Conservation (phyloP, 2,888 invertebrate genomes). For the Cartodere bifasciata region DNA sequence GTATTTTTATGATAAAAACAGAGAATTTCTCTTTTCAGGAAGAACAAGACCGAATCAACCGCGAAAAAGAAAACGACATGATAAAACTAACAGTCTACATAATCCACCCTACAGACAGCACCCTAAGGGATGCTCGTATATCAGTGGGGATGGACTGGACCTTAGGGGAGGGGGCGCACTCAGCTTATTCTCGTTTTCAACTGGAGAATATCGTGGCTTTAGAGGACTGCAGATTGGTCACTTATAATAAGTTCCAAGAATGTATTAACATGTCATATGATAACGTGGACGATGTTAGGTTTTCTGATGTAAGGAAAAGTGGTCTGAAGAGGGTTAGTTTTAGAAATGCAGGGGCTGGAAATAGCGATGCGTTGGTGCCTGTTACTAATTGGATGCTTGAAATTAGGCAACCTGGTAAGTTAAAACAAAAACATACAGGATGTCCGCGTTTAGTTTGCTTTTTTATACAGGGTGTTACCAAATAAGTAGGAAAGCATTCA, state of each 20-base stretch:
- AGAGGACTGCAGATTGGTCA: conserved; percentile 59
- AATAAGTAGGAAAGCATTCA: too few relatives aligned
- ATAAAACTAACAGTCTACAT: conserved; percentile 52
- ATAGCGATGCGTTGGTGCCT: too few relatives aligned
- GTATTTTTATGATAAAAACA: too few relatives aligned
- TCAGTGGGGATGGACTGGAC: conserved; percentile 47
- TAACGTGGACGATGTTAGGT: too few relatives aligned
- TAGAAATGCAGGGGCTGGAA: too few relatives aligned
- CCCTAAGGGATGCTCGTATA: conserved; percentile 42
- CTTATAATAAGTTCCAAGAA: conserved; percentile 50
- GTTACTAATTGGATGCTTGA: conserved; percentile 53
- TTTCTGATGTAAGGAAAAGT: too few relatives aligned
- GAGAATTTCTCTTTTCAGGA: too few relatives aligned
- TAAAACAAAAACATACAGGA: too few relatives aligned
- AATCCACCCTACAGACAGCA: conserved; percentile 43
- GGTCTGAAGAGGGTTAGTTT: too few relatives aligned
- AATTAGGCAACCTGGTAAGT: conserved; percentile 42
- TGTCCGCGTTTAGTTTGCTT: too few relatives aligned
- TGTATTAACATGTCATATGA: too few relatives aligned
- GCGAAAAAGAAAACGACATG: conserved; percentile 48
- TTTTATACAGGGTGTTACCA: too few relatives aligned
- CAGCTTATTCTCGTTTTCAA: conserved; percentile 46
- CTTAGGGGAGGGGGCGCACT: conserved; percentile 45
- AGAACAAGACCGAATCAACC: conserved; percentile 44
- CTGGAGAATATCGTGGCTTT: conserved; percentile 45